These are phyloP conservation scores for Penaeus chinensis DNA, from an alignment of 1,140 invertebrate genomes.

Conservation along the genomic window DNA sequence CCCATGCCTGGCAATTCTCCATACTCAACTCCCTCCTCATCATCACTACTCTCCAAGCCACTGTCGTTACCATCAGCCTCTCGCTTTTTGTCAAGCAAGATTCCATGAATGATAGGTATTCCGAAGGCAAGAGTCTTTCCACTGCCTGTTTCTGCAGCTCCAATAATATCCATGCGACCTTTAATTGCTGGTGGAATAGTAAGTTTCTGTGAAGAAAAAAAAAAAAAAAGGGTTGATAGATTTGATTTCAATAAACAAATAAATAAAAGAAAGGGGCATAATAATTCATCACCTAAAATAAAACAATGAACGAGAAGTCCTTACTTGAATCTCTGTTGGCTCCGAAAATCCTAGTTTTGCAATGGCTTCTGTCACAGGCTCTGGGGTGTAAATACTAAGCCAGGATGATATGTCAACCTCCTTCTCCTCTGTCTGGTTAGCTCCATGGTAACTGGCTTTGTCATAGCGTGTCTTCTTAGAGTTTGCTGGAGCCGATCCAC, in stretches of 20 bases:
- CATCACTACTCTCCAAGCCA: slow-evolving; percentile 37
- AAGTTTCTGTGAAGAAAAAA: slow-evolving; percentile 46
- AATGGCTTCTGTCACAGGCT: slow-evolving; percentile 79
- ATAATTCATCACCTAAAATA: slow-evolving; percentile 8
- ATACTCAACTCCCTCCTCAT: neutral
- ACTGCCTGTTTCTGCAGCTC: slow-evolving; percentile 97
- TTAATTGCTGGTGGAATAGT: slow-evolving; percentile 84
- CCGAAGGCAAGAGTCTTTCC: slow-evolving; percentile 98
- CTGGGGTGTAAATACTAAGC: slow-evolving; percentile 78
- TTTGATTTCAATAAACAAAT: neutral
- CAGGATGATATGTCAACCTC: slow-evolving; percentile 75
- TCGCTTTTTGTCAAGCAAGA: slow-evolving; percentile 75
- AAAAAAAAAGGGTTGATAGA: neutral
- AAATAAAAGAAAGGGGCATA: neutral
- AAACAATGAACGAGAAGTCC: neutral
- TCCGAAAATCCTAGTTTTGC: slow-evolving; percentile 79
- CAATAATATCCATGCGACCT: slow-evolving; percentile 88
- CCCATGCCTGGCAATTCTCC: neutral
- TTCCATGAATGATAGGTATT: slow-evolving; percentile 88
- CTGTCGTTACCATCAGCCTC: slow-evolving; percentile 67
- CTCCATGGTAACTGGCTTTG: slow-evolving; percentile 27
- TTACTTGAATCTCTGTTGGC: slow-evolving; percentile 85
- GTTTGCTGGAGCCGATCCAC: neutral
- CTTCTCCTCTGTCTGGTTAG: neutral
- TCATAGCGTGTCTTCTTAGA: slow-evolving; percentile 50